Conservation (phyloP, 2,113 vertebrate genomes). For the Mormoops blainvillei region DNA sequence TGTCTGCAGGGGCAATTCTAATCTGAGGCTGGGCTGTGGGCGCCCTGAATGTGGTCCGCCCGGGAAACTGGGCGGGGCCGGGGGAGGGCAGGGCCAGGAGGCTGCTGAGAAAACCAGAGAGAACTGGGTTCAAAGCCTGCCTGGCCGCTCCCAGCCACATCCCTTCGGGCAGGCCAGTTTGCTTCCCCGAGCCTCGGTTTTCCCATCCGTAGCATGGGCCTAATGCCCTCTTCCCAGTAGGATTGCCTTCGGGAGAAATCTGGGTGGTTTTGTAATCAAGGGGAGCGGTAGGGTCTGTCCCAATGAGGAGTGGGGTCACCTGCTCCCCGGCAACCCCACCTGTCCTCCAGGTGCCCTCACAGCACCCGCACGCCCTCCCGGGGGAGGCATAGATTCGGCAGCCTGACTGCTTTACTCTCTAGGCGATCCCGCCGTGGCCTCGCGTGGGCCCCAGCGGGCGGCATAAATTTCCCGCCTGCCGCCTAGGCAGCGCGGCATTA, state of each 20-base stretch:
- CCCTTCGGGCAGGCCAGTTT: rapidly evolving
- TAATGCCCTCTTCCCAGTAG: background rate
- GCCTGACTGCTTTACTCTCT: background rate
- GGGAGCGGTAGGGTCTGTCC: background rate
- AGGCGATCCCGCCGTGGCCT: conserved; percentile 50
- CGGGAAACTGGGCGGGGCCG: rapidly evolving
- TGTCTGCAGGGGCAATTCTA: rapidly evolving
- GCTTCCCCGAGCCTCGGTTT: background rate
- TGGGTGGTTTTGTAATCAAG: rapidly evolving
- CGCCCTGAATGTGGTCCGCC: rapidly evolving
- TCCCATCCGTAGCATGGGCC: background rate
- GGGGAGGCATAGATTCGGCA: background rate
- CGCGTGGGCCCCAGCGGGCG: conserved; percentile 48
- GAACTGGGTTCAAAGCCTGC: background rate
- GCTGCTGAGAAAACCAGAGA: background rate
- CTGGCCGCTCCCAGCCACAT: background rate
- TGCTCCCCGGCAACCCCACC: background rate
- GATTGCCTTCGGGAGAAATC: background rate
- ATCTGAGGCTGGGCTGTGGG: rapidly evolving
- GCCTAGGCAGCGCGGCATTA: background rate
- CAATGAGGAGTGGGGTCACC: background rate
- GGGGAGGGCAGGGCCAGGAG: too few relatives aligned
- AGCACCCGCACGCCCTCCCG: background rate
- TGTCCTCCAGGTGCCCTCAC: background rate
- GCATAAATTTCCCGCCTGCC: background rate